Percentiles rank a stretch among this genome's conserved stretches.
These are phyloP conservation scores for Glyptemys insculpta DNA, from an alignment of 2,797 vertebrate species.

Conservation along the genomic window DNA sequence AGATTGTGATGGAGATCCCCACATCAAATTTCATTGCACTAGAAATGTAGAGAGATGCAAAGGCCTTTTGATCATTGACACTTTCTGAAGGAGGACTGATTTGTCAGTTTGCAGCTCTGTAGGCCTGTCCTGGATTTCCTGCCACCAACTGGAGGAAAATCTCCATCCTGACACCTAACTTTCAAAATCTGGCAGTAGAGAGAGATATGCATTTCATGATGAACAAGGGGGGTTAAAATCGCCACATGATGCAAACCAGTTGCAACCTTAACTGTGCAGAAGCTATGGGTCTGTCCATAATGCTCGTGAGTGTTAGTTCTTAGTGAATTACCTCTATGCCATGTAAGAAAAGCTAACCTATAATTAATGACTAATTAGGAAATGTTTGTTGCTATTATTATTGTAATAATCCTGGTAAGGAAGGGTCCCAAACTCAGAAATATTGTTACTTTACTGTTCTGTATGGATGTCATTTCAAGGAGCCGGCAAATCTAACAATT, in stretches of 20 bases:
- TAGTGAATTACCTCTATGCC: not conserved
- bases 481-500: not conserved
- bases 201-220: not conserved
- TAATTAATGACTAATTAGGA: not conserved
- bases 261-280: not conserved
- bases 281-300: not conserved
- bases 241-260: not conserved
- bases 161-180: not conserved
- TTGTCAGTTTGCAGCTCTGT: too few relatives aligned
- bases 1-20: too few relatives aligned
- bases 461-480: not conserved
- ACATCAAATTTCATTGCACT: too few relatives aligned
- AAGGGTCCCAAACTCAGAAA: conserved; percentile 39
- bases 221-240: not conserved
- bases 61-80: not conserved
- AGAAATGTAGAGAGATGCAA: not conserved
- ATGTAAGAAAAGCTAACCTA: not conserved
- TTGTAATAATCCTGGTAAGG: conserved; percentile 3
- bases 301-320: not conserved
- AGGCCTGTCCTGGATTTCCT: too few relatives aligned
- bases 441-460: not conserved
- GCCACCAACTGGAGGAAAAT: not conserved
- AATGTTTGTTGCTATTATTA: conserved; percentile 9
- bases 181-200: not conserved
- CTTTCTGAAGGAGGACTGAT: not conserved